Base-by-base conservation (phyloP, 2,888 invertebrate species). In the Actias luna region DNA sequence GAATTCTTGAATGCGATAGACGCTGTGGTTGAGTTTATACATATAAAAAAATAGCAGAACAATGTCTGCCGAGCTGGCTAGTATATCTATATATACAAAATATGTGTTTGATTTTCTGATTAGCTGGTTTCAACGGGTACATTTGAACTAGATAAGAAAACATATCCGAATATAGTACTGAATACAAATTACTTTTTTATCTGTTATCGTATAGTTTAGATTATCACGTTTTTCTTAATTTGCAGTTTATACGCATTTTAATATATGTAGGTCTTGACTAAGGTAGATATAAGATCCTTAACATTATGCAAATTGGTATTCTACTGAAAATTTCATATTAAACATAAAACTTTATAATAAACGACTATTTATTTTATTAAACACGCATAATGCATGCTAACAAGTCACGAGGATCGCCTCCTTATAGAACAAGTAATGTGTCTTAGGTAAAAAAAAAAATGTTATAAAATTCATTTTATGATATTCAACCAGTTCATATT, bases 401-500 rank as follows among this genome's bases (percentile, higher is more conserved):
- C 50, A 4, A 33, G 65, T 67, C 74, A 73, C 68, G 74, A 71
- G 62, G 58, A 61, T 62, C 60, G 39, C 59, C 25, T 60, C 36
- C 33, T 35, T 25, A 60, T 60, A 62, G 58, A 61, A 36, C 50
- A 58, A 58, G 65, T 66, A 4, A n/a, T n/a, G n/a, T 18, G 4
- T 16, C 0, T 1, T 16, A 39, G 5, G n/a, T 16, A 16, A 2
- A 39, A 18, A 39, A 39, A 39, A 36, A 36, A 36, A 36, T 16
- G 36, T 36, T 36, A 12, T 36, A 36, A 2, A 16, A 36, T 8
- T 4, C 8, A 36, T 16, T 36, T n/a, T n/a, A n/a, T n/a, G n/a
- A n/a, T n/a, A n/a, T n/a, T n/a, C n/a, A n/a, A n/a, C n/a, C n/a
- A n/a, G n/a, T n/a, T n/a, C n/a, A n/a, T n/a, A n/a, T n/a, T n/a